Evolutionary conservation across 53 echinoderm and acorn worm genomes (phyloP).

Genomic region (Patiria pectinifera): DNA sequence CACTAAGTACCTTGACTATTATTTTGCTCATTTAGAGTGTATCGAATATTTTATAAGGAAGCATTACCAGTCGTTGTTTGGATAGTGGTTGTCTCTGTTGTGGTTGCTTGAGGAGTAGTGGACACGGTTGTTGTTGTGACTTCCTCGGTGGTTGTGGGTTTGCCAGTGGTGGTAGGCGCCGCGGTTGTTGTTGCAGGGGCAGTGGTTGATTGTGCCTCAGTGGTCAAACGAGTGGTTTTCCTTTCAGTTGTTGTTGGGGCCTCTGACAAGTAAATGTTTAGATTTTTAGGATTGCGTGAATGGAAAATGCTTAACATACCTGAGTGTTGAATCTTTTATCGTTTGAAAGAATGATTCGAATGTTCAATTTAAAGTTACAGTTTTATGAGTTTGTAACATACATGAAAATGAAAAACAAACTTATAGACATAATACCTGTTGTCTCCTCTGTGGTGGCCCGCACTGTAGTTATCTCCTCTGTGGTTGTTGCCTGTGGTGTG

Average conservation of each 20-base stretch:
- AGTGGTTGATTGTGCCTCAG: too few relatives aligned
- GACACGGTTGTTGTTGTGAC: background rate
- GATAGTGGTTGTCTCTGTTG: background rate
- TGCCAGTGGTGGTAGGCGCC: background rate
- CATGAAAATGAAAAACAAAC: background rate
- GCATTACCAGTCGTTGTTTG: background rate
- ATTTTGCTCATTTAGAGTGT: too few relatives aligned
- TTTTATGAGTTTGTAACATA: too few relatives aligned
- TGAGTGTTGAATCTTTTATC: background rate
- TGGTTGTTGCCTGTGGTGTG: constrained; percentile 23
- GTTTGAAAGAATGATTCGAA: background rate
- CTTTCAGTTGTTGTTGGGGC: background rate
- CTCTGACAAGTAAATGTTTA: background rate
- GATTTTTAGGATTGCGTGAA: background rate
- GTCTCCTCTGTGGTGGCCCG: background rate
- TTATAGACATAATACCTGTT: background rate
- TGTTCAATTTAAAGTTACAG: background rate
- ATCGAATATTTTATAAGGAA: too few relatives aligned
- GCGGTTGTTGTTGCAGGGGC: background rate
- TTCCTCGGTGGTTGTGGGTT: background rate
- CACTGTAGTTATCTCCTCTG: background rate
- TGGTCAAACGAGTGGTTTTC: background rate
- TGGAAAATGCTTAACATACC: background rate
- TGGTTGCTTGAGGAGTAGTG: background rate
- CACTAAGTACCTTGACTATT: too few relatives aligned